Evolutionary conservation across 2,888 invertebrate genomes (phyloP).

Genomic region (Nemoura dubitans): DNA sequence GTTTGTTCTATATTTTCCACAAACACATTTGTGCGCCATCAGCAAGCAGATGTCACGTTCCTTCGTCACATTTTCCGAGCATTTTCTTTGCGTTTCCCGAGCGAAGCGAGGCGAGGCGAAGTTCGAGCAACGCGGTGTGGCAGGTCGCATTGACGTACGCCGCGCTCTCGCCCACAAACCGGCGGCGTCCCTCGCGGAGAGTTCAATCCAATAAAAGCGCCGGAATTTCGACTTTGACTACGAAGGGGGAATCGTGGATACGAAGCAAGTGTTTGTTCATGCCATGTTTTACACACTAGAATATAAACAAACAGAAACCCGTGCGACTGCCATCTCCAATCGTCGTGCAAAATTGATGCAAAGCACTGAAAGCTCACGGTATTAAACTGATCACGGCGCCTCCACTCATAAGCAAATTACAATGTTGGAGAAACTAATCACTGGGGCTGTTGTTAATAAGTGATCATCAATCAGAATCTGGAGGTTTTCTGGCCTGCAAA

Average conservation of each 20-base stretch:
- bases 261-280: neutral
- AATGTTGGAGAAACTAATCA: neutral
- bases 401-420: neutral
- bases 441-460: neutral
- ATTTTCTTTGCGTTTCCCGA: neutral
- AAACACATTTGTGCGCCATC: conserved; percentile 4
- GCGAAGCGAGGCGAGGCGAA: neutral
- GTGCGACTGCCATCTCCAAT: neutral
- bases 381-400: neutral
- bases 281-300: neutral
- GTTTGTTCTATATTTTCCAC: neutral
- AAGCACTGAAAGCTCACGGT: too few species aligned
- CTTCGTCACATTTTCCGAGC: neutral
- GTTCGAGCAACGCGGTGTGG: neutral
- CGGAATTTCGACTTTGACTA: neutral
- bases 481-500: neutral
- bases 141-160: conserved; percentile 2
- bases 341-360: neutral
- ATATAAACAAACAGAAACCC: neutral
- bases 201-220: neutral
- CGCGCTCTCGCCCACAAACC: neutral
- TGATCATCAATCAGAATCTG: neutral
- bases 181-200: neutral
- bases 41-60: neutral
- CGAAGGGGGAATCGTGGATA: neutral